A percentile compares a stretch with the other conserved stretches of the same genome.
These are phyloP conservation scores for Prorops nasuta DNA, from an alignment of 1,140 invertebrate species.

Conservation along the genomic window DNA sequence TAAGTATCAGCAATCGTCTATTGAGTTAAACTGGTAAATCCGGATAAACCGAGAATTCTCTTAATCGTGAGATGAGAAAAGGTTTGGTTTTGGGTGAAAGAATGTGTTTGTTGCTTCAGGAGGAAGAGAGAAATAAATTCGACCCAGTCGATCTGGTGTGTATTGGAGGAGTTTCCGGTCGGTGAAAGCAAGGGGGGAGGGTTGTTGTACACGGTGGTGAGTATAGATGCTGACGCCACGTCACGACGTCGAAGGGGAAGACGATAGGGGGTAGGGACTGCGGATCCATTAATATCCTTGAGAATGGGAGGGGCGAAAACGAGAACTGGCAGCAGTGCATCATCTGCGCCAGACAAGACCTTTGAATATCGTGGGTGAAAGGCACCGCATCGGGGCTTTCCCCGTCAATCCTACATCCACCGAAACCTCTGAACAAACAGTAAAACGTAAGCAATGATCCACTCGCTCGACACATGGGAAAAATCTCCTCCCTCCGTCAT, in stretches of 20 bases:
- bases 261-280: too few species aligned
- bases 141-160: too few species aligned
- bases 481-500: too few species aligned
- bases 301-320: conserved; percentile 28
- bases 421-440: too few species aligned
- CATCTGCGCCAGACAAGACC: conserved; percentile 34
- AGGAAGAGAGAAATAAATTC: too few species aligned
- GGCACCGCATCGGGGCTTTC: not conserved
- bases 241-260: not conserved
- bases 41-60: not conserved
- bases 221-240: too few species aligned
- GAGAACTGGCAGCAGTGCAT: conserved; percentile 26
- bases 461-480: too few species aligned
- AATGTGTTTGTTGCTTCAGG: too few species aligned
- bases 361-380: conserved; percentile 19
- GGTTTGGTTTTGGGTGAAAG: too few species aligned
- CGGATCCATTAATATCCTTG: conserved; percentile 42
- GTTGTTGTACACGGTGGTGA: too few species aligned
- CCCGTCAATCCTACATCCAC: not conserved
- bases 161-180: not conserved
- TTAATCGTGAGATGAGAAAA: not conserved
- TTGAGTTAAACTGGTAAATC: not conserved
- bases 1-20: conserved; percentile 4
- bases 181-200: not conserved
- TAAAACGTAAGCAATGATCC: too few species aligned